phyloP scores from a whole-genome alignment of 2,888 invertebrate species.

The Hemaris fuciformis region DNA sequence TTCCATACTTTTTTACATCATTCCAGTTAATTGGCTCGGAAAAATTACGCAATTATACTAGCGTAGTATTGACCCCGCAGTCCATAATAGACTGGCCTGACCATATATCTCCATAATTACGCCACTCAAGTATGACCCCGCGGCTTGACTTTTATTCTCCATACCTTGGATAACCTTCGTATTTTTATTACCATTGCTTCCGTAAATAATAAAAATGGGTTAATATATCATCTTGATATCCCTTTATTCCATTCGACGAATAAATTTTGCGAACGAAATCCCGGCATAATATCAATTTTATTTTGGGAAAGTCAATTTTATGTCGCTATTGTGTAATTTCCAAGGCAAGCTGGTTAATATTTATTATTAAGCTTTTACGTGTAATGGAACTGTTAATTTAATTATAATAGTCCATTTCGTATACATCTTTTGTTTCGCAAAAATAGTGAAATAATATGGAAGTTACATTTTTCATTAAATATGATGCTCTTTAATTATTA shows the following conservation, averaged over 20 bases:
- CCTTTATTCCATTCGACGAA: not conserved
- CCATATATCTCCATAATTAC: not conserved
- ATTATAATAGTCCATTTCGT: not conserved
- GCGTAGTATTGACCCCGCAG: not conserved
- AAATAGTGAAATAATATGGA: too few species aligned
- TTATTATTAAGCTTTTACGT: not conserved
- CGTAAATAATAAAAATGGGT: not conserved
- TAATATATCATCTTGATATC: not conserved
- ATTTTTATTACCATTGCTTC: not conserved
- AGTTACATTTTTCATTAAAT: too few species aligned
- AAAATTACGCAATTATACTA: not conserved
- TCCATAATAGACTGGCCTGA: not conserved
- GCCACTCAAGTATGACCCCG: not conserved
- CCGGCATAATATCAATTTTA: not conserved
- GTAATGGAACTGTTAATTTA: not conserved
- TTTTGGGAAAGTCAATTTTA: not conserved
- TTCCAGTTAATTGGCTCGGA: not conserved
- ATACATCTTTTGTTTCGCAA: too few species aligned
- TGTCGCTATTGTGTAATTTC: not conserved
- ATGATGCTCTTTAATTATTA: too few species aligned
- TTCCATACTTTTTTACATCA: too few species aligned
- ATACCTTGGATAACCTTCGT: not conserved
- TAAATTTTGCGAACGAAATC: not conserved
- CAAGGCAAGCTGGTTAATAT: not conserved
- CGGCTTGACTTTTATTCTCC: not conserved